Conservation (phyloP, 2,888 invertebrate genomes). For the Bedellia somnulentella region DNA sequence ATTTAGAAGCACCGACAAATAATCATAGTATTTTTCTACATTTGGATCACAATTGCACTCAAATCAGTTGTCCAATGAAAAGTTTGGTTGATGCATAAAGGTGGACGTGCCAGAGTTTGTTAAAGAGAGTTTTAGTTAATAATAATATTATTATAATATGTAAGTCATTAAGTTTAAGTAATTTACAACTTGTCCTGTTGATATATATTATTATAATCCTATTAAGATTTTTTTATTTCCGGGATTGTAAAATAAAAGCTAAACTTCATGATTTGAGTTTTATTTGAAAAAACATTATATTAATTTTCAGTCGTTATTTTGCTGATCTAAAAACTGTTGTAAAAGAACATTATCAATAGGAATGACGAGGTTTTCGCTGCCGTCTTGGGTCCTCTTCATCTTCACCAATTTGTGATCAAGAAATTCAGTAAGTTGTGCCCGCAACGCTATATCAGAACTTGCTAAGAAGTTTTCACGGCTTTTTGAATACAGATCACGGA, state of each 20-base stretch:
- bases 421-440: constrained; percentile 93
- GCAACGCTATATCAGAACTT: constrained; percentile 87
- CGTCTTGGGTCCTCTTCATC: constrained; percentile 77
- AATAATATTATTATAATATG: constrained; percentile 60
- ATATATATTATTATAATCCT: constrained; percentile 59
- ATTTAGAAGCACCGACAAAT: too few species aligned
- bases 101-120: constrained; percentile 55
- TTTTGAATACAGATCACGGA: constrained; percentile 82
- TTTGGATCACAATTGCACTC: too few species aligned
- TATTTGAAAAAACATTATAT: constrained; percentile 13
- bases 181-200: constrained; percentile 62
- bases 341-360: constrained; percentile 74
- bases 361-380: constrained; percentile 78
- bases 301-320: constrained; percentile 24
- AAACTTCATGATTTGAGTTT: constrained; percentile 26
- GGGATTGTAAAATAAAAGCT: constrained; percentile 61
- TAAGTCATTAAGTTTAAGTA: constrained; percentile 63
- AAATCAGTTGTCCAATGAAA: too few species aligned
- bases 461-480: constrained; percentile 90
- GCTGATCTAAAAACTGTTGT: constrained; percentile 75
- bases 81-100: constrained; percentile 53
- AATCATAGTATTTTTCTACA: too few species aligned
- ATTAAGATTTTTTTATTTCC: constrained; percentile 55
- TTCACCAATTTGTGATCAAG: constrained; percentile 91
- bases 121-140: constrained; percentile 60